phyloP scores from a whole-genome alignment of 2,888 invertebrate genomes.

The Pyralis farinalis region DNA sequence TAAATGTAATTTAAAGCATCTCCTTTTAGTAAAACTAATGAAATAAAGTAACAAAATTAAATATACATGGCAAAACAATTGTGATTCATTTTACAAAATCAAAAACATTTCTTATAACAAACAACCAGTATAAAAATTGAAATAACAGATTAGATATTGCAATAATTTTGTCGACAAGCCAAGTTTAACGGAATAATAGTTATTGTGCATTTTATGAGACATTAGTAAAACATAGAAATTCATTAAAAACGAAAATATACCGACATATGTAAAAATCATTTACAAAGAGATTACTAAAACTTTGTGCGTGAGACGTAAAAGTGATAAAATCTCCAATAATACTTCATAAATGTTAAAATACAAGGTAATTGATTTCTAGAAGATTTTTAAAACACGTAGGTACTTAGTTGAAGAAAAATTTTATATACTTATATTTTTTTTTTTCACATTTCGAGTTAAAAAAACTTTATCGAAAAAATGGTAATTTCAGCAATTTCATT shows the following conservation, averaged over 20 bases:
- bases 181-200: slow-evolving; percentile 13
- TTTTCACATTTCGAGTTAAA: neutral
- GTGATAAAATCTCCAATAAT: neutral
- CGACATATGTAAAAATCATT: neutral
- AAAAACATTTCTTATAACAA: neutral
- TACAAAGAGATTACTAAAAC: slow-evolving; percentile 2
- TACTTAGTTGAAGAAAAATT: neutral
- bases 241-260: slow-evolving; percentile 12
- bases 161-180: slow-evolving; percentile 6
- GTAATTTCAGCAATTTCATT: neutral
- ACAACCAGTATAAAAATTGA: neutral
- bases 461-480: neutral
- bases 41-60: slow-evolving; percentile 63
- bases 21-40: slow-evolving; percentile 56
- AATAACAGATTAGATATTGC: neutral
- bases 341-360: slow-evolving; percentile 3
- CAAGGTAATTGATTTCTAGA: neutral
- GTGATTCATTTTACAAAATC: slow-evolving; percentile 28
- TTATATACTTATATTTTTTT: too few species aligned
- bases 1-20: slow-evolving; percentile 72
- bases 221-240: slow-evolving; percentile 10
- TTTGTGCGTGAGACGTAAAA: slow-evolving; percentile 14
- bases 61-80: slow-evolving; percentile 52
- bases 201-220: slow-evolving; percentile 19
- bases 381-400: neutral